Conservation (phyloP, 2,888 invertebrate genomes). For the Geotrupes spiniger region DNA sequence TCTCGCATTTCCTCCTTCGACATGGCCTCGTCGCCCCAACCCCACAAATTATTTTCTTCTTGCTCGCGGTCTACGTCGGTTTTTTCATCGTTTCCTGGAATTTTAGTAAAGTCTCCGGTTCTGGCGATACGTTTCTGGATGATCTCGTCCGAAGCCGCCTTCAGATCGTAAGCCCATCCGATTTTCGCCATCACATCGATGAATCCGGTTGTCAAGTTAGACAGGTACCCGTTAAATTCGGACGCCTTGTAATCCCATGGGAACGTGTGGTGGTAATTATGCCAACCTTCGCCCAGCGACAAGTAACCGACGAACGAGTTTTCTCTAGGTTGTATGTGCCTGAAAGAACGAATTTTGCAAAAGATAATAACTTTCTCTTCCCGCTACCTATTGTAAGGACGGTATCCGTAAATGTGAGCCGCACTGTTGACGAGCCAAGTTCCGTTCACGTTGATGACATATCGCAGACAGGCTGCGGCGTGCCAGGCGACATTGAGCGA, state of each 20-base stretch:
- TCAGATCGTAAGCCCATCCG: conserved; percentile 76
- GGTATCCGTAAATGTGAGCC: conserved; percentile 78
- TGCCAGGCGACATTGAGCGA: conserved; percentile 68
- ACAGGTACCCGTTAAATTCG: conserved; percentile 61
- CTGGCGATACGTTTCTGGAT: conserved; percentile 65
- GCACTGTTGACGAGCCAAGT: conserved; percentile 91
- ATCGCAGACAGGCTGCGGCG: conserved; percentile 65
- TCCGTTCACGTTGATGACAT: conserved; percentile 70
- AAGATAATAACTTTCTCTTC: neutral
- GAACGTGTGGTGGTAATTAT: conserved; percentile 93
- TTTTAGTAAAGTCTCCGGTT: conserved; percentile 61
- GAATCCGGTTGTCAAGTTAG: conserved; percentile 62
- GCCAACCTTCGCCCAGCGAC: conserved; percentile 74
- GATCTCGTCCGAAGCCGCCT: conserved; percentile 64
- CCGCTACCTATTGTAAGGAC: conserved; percentile 68
- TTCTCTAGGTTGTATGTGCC: conserved; percentile 76
- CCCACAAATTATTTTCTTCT: conserved; percentile 66
- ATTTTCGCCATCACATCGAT: conserved; percentile 68
- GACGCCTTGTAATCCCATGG: conserved; percentile 93
- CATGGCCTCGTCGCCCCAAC: conserved; percentile 81
- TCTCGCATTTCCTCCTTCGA: conserved; percentile 59
- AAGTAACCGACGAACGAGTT: conserved; percentile 70
- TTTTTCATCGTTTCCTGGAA: conserved; percentile 66
- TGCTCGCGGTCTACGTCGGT: conserved; percentile 27
- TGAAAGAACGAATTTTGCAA: conserved; percentile 40